Conservation (phyloP, 1,140 invertebrate species). For the Drosophila carrolli region DNA sequence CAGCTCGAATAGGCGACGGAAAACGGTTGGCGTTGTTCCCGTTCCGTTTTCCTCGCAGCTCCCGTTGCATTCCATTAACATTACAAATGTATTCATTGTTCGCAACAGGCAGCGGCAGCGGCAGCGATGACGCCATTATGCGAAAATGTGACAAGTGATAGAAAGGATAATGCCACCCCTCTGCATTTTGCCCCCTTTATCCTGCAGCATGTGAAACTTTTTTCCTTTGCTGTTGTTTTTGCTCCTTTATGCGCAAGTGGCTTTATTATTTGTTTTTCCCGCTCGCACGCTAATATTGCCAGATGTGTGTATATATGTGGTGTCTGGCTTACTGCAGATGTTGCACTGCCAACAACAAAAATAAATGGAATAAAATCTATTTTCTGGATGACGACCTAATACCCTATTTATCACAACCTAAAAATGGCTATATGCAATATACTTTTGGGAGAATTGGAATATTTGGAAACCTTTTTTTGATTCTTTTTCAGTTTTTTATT, state of each 20-base stretch:
- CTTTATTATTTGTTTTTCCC: conserved; percentile 78
- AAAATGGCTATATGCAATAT: no score
- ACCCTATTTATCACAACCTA: not conserved
- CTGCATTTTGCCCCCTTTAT: conserved; percentile 6
- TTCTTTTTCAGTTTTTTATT: no score
- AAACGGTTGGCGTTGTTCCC: conserved; percentile 54
- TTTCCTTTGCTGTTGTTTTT: conserved; percentile 26
- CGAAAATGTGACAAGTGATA: conserved; percentile 78
- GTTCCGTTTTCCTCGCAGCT: conserved; percentile 38
- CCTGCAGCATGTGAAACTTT: conserved; percentile 47
- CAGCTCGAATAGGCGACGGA: conserved; percentile 56
- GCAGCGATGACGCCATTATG: conserved; percentile 64
- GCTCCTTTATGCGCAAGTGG: conserved; percentile 64
- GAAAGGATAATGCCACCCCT: conserved; percentile 67
- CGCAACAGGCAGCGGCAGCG: conserved; percentile 38
- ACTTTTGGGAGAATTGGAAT: no score
- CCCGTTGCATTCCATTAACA: conserved; percentile 76
- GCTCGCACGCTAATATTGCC: conserved; percentile 53
- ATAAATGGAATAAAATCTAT: conserved; percentile 1
- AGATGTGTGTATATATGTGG: conserved; percentile 12
- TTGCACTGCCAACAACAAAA: conserved; percentile 12
- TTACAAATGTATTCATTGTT: conserved; percentile 83
- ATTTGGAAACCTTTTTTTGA: no score
- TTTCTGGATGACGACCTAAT: not conserved
- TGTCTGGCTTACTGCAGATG: conserved; percentile 33